Evolutionary conservation across 1,140 invertebrate genomes (phyloP), one percentile per base, ranked within the genome.

Genomic region (Nomia melanderi): DNA sequence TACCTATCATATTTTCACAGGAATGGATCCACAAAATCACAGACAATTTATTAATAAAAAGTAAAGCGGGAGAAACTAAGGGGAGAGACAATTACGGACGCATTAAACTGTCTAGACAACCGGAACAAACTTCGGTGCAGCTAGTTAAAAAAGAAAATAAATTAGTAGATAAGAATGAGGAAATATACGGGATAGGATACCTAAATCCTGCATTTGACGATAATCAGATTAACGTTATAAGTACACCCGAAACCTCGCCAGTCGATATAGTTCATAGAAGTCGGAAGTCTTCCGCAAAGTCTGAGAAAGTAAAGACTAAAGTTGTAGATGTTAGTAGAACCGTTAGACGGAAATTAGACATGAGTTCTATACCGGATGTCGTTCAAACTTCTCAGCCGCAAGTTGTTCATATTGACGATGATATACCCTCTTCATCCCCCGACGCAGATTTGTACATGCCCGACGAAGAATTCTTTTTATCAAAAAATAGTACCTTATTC

Each of bases 401-500:
- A 69, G 56, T 72, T 8, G 69, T 73, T 33, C 70, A 60, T n/a
- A 56, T 81, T 17, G 82, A 84, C 2, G 83, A 88, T 1, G 72
- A 83, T 12, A 67, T 70, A 33, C n/a, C 79, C n/a, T 83, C 80
- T 25, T 75, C 79, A 54, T 78, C 78, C 8, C 74, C 78, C 27
- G 73, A 84, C 12, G 77, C 71, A 36, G 79, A 86, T 23, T 54
- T 71, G 2, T 36, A 63, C 50, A 47, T 78, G 63, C 41, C 76
- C 7, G 90, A 92, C 25, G 92, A 93, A 27, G 93, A 93, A 74
- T 93, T 93, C 73, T 92, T 92, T 63, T 88, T 96, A 41, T 92
- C 95, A 14, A 94, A 95, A 87, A 94, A 95, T 72, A 96, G 95
- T 87, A 93, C 93, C 53, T 90, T 96, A 3, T 96, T 96, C 85